These are phyloP conservation scores for Vimba vimba DNA, from an alignment of 2,113 vertebrate species.

Conservation along the genomic window DNA sequence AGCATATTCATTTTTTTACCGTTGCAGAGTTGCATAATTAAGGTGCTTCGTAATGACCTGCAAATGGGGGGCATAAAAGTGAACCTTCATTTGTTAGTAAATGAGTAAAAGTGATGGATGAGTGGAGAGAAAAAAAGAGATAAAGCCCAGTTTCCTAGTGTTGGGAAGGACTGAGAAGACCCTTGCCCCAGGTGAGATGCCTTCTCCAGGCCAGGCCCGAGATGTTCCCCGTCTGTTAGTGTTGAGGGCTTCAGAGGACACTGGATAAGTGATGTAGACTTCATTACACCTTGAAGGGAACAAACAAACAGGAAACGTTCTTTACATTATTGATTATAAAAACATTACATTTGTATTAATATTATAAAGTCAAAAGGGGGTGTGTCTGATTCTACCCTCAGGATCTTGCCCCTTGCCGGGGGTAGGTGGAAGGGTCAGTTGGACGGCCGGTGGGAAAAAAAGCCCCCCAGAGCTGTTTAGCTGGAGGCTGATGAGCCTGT, in stretches of 20 bases:
- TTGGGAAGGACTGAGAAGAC: slow-evolving; percentile 23
- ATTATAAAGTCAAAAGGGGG: not conserved
- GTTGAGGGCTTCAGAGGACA: not conserved
- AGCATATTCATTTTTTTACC: not conserved
- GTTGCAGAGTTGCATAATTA: not conserved
- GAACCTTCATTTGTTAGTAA: slow-evolving; percentile 23
- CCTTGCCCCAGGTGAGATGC: slow-evolving; percentile 57
- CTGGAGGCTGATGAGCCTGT: slow-evolving; percentile 67
- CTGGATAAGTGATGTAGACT: not conserved
- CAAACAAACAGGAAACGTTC: not conserved
- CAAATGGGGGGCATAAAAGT: slow-evolving; percentile 40
- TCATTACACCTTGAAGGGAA: not conserved
- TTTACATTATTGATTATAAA: not conserved
- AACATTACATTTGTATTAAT: not conserved
- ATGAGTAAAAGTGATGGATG: slow-evolving; percentile 53
- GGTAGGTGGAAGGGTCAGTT: slow-evolving; percentile 30
- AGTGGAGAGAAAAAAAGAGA: slow-evolving; percentile 25
- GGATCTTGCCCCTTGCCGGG: not conserved
- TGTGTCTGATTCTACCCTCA: not conserved
- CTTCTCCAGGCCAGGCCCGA: slow-evolving; percentile 56
- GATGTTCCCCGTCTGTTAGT: slow-evolving; percentile 41
- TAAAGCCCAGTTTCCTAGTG: slow-evolving; percentile 34
- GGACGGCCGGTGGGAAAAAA: slow-evolving; percentile 56
- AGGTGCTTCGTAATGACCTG: not conserved
- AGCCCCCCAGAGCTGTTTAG: slow-evolving; percentile 64